These are phyloP conservation scores for Holacanthus passer DNA, from an alignment of 2,113 vertebrate species.

Conservation along the genomic window DNA sequence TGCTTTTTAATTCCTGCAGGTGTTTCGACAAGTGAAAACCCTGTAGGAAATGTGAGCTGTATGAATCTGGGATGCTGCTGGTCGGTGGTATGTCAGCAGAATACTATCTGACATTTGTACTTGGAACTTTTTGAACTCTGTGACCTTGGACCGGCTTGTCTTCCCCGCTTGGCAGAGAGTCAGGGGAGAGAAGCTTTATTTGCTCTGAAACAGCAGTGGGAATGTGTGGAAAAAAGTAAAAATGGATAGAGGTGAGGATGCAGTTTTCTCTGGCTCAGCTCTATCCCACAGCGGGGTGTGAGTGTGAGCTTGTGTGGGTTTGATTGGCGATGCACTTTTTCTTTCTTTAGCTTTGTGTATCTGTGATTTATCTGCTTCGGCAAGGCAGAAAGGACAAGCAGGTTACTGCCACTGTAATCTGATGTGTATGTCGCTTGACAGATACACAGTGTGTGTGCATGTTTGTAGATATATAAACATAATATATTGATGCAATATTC, in stretches of 20 bases:
- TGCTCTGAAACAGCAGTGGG: constrained; percentile 27
- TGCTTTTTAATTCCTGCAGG: constrained; percentile 13
- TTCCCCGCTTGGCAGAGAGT: constrained; percentile 34
- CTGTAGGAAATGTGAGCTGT: constrained; percentile 34
- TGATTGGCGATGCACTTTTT: constrained; percentile 63
- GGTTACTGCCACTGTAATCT: constrained; percentile 30
- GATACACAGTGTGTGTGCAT: not conserved
- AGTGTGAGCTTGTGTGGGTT: constrained; percentile 44
- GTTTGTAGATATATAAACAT: not conserved
- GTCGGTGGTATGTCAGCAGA: constrained; percentile 36
- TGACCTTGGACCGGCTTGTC: constrained; percentile 58
- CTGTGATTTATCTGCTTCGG: constrained; percentile 61
- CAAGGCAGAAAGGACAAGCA: constrained; percentile 45
- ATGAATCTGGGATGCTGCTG: constrained; percentile 15
- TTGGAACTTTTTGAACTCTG: constrained; percentile 25
- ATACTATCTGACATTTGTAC: constrained; percentile 54
- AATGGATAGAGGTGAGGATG: constrained; percentile 60
- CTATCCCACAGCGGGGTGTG: constrained; percentile 42
- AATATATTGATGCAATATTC: not conserved
- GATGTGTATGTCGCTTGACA: not conserved
- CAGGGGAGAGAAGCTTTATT: constrained; percentile 40
- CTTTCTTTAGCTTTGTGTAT: constrained; percentile 62
- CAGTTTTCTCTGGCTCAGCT: constrained; percentile 71
- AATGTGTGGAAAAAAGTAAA: constrained; percentile 44
- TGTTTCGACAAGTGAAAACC: constrained; percentile 18